Conservation (phyloP, 2,888 invertebrate species). For the Gari tellinella region DNA sequence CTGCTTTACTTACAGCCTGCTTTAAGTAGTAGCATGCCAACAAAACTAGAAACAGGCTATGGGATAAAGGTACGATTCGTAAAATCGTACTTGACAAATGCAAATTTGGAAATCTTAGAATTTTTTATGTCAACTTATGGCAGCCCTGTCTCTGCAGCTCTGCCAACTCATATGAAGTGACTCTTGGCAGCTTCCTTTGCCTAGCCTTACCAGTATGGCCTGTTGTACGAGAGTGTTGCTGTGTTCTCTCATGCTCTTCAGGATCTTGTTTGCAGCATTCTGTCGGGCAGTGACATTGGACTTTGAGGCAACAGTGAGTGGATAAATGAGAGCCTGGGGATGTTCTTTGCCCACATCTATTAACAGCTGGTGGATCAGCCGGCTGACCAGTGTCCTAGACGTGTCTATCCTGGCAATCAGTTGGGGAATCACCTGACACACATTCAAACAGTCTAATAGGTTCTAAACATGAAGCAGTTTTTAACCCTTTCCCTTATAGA, state of each 20-base stretch:
- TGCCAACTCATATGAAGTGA: neutral
- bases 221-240: slow-evolving; percentile 96
- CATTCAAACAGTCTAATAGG: too few species aligned
- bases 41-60: too few species aligned
- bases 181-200: neutral
- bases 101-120: too few species aligned
- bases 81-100: too few species aligned
- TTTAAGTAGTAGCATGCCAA: too few species aligned
- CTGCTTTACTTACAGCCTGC: too few species aligned
- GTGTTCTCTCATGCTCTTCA: slow-evolving; percentile 98
- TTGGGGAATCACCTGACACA: slow-evolving; percentile 94
- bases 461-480: too few species aligned
- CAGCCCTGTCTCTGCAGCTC: too few species aligned
- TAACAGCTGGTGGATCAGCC: slow-evolving; percentile 95
- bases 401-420: slow-evolving; percentile 99
- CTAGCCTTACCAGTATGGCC: slow-evolving; percentile 93
- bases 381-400: slow-evolving; percentile 93
- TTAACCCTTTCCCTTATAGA: too few species aligned
- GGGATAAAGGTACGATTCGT: too few species aligned
- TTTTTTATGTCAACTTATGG: too few species aligned
- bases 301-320: slow-evolving; percentile 98
- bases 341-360: slow-evolving; percentile 99
- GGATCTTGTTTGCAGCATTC: slow-evolving; percentile 96
- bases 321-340: slow-evolving; percentile 97
- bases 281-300: slow-evolving; percentile 84